phyloP scores from a whole-genome alignment of 2,797 vertebrate genomes.

The Pseudomugil gertrudae region DNA sequence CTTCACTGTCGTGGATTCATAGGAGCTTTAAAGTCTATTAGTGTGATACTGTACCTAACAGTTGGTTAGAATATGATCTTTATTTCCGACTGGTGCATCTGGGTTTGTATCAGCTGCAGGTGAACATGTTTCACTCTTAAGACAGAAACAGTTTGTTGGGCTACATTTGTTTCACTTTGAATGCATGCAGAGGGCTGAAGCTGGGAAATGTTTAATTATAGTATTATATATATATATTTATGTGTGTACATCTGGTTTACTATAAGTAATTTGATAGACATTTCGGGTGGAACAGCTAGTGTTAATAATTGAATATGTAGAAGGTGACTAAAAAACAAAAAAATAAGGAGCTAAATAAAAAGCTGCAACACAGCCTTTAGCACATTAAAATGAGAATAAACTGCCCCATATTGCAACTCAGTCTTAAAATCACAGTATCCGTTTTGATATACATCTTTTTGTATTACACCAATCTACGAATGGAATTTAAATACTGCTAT shows the following conservation, averaged over 20 bases:
- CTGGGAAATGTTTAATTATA: background rate
- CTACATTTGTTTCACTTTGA: background rate
- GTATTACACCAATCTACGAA: background rate
- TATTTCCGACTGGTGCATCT: constrained; percentile 17
- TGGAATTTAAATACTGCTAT: constrained; percentile 5
- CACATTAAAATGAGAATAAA: constrained; percentile 16
- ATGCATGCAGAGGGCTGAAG: constrained; percentile 3
- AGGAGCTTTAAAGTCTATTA: constrained; percentile 13
- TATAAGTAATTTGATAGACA: background rate
- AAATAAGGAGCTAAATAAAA: background rate
- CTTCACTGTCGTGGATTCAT: constrained; percentile 2
- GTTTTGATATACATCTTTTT: constrained; percentile 12
- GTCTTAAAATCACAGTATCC: constrained; percentile 23
- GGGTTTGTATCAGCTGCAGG: constrained; percentile 5
- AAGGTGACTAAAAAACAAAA: background rate
- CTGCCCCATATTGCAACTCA: constrained; percentile 17
- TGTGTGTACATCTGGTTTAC: background rate
- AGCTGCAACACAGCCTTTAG: constrained; percentile 13
- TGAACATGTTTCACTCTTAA: constrained; percentile 2
- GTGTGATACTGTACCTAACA: constrained; percentile 6
- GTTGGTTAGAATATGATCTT: background rate
- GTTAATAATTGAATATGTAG: constrained; percentile 4
- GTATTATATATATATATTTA: too few relatives aligned
- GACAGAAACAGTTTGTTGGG: constrained; percentile 4
- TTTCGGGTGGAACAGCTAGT: constrained; percentile 4